A percentile compares a stretch with the other conserved stretches of the same genome.
These are phyloP conservation scores for Ariopsis seemanni DNA, from an alignment of 2,113 vertebrate genomes.

Conservation along the genomic window DNA sequence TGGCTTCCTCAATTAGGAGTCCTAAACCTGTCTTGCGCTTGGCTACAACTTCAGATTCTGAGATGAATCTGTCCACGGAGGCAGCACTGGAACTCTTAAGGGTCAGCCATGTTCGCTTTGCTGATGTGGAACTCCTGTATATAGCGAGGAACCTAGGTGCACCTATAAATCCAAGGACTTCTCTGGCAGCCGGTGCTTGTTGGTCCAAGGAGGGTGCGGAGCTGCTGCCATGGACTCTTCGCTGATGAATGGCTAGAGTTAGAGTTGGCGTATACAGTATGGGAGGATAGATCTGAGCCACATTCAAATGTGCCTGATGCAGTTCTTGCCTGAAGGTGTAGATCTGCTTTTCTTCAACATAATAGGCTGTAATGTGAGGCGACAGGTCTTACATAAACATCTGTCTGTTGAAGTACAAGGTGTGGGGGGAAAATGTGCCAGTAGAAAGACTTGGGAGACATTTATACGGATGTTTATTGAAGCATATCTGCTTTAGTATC, in stretches of 20 bases:
- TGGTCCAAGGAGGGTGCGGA: neutral
- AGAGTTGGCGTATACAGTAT: constrained; percentile 28
- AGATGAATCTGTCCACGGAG: constrained; percentile 35
- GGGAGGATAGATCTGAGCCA: neutral
- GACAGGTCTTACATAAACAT: constrained; percentile 21
- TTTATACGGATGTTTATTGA: constrained; percentile 9
- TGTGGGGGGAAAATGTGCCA: too few species aligned
- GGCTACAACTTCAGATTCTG: neutral
- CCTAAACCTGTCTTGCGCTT: constrained; percentile 21
- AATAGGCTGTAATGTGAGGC: neutral
- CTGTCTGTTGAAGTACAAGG: neutral
- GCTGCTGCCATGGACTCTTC: constrained; percentile 13
- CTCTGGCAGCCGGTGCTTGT: constrained; percentile 36
- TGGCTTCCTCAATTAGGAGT: constrained; percentile 1
- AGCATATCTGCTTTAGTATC: neutral
- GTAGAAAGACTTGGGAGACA: neutral
- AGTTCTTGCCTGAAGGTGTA: neutral
- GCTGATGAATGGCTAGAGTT: constrained; percentile 35
- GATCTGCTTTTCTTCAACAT: constrained; percentile 1
- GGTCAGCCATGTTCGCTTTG: constrained; percentile 48
- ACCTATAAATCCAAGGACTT: constrained; percentile 51
- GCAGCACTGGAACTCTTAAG: constrained; percentile 40
- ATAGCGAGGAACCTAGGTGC: constrained; percentile 35
- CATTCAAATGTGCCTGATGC: neutral
- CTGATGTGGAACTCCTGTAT: constrained; percentile 32